Conservation (phyloP, 2,888 invertebrate genomes). For the Nemotelus nigrinus region DNA sequence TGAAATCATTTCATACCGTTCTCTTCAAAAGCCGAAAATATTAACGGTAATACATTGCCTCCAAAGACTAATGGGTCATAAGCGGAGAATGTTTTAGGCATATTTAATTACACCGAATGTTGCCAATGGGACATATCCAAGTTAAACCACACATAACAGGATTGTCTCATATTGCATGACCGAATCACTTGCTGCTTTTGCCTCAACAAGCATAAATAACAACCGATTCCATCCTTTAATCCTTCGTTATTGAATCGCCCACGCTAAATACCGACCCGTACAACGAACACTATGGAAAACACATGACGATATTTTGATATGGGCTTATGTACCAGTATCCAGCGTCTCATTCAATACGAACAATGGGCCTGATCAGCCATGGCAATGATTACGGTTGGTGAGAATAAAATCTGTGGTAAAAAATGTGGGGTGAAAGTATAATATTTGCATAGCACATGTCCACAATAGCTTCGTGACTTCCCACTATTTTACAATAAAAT, state of each 20-base stretch:
- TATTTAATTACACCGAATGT: constrained; percentile 24
- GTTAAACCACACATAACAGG: background rate
- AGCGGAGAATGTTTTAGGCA: constrained; percentile 7
- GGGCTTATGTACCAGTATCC: background rate
- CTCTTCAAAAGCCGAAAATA: background rate
- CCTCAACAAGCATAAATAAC: constrained; percentile 17
- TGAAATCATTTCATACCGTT: too few relatives aligned
- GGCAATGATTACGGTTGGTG: background rate
- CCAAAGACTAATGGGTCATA: constrained; percentile 11
- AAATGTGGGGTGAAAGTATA: background rate
- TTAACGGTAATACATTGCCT: background rate
- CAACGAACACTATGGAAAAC: background rate
- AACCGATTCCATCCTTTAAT: constrained; percentile 8
- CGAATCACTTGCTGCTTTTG: background rate
- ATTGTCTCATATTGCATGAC: constrained; percentile 1
- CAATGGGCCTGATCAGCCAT: background rate
- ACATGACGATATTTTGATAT: background rate
- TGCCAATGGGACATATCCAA: constrained; percentile 2
- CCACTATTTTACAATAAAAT: constrained; percentile 14
- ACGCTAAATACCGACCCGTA: background rate
- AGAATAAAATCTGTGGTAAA: background rate
- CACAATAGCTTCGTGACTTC: background rate
- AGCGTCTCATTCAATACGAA: background rate
- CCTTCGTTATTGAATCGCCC: constrained; percentile 17
- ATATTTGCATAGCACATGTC: background rate